Evolutionary conservation across 2,797 vertebrate species (phyloP).

Genomic region (Hephaestus fuliginosus): DNA sequence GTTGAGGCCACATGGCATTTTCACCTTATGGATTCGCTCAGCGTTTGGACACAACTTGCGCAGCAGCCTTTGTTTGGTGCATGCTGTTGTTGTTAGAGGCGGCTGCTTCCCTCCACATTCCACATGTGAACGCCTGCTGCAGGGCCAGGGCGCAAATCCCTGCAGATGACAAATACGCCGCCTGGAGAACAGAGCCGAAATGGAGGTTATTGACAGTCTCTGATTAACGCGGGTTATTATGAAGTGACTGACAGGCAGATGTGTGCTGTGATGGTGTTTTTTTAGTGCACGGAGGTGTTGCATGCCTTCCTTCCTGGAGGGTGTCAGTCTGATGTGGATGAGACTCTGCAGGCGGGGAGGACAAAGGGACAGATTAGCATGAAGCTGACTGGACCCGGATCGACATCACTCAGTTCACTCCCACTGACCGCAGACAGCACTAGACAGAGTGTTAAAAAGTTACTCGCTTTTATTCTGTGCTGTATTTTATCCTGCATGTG

Average conservation of each 20-base stretch:
- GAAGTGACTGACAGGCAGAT: not conserved
- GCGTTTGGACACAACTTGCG: slow-evolving; percentile 53
- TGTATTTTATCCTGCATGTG: not conserved
- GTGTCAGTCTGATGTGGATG: slow-evolving; percentile 50
- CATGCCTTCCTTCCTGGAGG: slow-evolving; percentile 33
- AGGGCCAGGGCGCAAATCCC: slow-evolving; percentile 57
- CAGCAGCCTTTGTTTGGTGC: slow-evolving; percentile 46
- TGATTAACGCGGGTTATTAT: too few species aligned
- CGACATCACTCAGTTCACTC: slow-evolving; percentile 16
- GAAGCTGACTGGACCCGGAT: slow-evolving; percentile 40
- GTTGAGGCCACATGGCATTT: slow-evolving; percentile 44
- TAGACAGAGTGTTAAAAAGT: not conserved
- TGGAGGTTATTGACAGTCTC: not conserved
- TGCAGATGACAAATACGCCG: slow-evolving; percentile 29
- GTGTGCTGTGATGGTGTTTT: slow-evolving; percentile 24
- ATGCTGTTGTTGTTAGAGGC: slow-evolving; percentile 66
- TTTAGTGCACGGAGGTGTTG: slow-evolving; percentile 17
- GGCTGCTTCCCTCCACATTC: slow-evolving; percentile 74
- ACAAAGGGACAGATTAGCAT: slow-evolving; percentile 66
- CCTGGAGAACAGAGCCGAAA: slow-evolving; percentile 6
- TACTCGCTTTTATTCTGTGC: not conserved
- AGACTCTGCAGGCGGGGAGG: slow-evolving; percentile 41
- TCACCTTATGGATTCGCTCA: slow-evolving; percentile 30
- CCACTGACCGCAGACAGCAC: not conserved
- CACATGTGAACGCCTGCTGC: slow-evolving; percentile 70